Percentiles rank a stretch among this genome's conserved stretches.
These are phyloP conservation scores for Abrostola tripartita DNA, from an alignment of 2,888 invertebrate genomes.

Conservation along the genomic window DNA sequence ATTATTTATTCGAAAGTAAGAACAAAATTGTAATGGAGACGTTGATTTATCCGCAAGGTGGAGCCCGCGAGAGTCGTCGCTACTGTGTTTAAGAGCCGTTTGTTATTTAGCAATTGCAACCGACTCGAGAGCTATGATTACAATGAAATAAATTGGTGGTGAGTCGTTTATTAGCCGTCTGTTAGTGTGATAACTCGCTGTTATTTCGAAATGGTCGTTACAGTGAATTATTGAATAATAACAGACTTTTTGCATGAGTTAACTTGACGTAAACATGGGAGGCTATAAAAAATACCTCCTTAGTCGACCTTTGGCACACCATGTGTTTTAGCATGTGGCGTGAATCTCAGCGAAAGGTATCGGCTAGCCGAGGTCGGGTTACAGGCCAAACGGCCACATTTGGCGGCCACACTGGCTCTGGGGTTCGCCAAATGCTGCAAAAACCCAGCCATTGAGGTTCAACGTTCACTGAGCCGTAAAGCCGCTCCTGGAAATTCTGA, in stretches of 20 bases:
- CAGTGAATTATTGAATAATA: conserved; percentile 55
- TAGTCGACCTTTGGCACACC: conserved; percentile 81
- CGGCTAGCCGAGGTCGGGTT: conserved; percentile 70
- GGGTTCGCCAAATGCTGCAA: conserved; percentile 75
- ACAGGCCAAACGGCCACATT: conserved; percentile 76
- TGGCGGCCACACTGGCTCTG: conserved; percentile 73
- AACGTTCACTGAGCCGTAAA: conserved; percentile 66
- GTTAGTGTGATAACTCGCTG: conserved; percentile 50
- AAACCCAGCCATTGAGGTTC: conserved; percentile 76
- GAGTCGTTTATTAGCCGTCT: conserved; percentile 55
- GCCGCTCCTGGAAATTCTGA: conserved; percentile 62
- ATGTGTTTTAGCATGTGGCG: conserved; percentile 78
- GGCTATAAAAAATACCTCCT: conserved; percentile 79
- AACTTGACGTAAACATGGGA: conserved; percentile 71
- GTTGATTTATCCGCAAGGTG: conserved; percentile 81
- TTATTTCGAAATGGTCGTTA: conserved; percentile 47
- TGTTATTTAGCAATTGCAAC: conserved; percentile 76
- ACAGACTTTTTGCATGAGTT: conserved; percentile 50
- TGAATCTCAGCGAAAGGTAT: conserved; percentile 80
- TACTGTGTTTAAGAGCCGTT: conserved; percentile 79
- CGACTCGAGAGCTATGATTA: conserved; percentile 67
- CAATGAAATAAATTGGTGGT: conserved; percentile 76
- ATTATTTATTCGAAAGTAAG: conserved; percentile 79
- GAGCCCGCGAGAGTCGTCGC: conserved; percentile 66
- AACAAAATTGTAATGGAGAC: conserved; percentile 81